Conservation (phyloP, 2,888 invertebrate species). For the Volucella bombylans region DNA sequence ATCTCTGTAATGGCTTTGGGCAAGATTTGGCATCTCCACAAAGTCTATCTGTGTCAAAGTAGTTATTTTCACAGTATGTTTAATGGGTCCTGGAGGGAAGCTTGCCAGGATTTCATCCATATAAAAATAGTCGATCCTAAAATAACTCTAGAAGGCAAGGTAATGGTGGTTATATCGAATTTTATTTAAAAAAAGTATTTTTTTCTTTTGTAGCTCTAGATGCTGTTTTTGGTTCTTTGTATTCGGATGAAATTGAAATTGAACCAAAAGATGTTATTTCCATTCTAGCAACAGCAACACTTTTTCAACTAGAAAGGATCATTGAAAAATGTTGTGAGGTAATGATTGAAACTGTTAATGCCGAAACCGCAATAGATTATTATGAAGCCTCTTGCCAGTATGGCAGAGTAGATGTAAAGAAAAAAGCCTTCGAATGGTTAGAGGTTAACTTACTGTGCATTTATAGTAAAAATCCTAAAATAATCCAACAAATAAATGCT, state of each 20-base stretch:
- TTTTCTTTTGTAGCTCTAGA: conserved; percentile 84
- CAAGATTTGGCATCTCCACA: conserved; percentile 89
- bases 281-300: conserved; percentile 88
- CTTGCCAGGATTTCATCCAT: conserved; percentile 85
- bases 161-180: neutral
- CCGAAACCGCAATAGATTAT: conserved; percentile 87
- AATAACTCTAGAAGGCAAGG: conserved; percentile 86
- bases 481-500: conserved; percentile 86
- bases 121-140: conserved; percentile 89
- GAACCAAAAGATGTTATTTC: conserved; percentile 87
- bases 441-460: conserved; percentile 87
- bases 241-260: conserved; percentile 88
- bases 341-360: conserved; percentile 89
- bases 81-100: conserved; percentile 90
- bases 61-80: conserved; percentile 92
- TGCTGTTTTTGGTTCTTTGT: conserved; percentile 89
- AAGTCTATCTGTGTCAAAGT: conserved; percentile 90
- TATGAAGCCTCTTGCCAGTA: conserved; percentile 88
- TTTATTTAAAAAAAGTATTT: conserved; percentile 16
- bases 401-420: conserved; percentile 86
- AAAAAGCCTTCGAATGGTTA: conserved; percentile 87
- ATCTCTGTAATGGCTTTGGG: conserved; percentile 88
- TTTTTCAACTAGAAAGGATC: conserved; percentile 88
- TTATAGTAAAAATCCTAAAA: conserved; percentile 84
- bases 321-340: conserved; percentile 89